Evolutionary conservation across 2,797 vertebrate species (phyloP).

Genomic region (Luscinia luscinia): DNA sequence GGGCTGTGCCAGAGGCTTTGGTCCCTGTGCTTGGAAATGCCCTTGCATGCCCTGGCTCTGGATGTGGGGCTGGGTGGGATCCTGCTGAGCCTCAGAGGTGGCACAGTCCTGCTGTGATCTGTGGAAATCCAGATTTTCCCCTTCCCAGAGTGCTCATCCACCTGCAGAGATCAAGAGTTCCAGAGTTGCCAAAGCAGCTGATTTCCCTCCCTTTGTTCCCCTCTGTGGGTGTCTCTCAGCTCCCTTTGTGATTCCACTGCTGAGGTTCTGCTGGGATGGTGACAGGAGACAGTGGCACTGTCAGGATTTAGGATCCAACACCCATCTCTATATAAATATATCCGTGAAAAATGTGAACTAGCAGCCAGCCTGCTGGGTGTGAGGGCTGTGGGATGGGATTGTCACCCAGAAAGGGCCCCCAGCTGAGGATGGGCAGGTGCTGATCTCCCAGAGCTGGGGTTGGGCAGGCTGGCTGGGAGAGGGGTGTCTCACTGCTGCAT

Average conservation of each 20-base stretch:
- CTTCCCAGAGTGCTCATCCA: neutral
- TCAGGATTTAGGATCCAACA: neutral
- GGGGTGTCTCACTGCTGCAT: neutral
- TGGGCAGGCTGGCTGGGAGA: neutral
- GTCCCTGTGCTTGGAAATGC: neutral
- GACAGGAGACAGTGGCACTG: neutral
- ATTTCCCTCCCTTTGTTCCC: neutral
- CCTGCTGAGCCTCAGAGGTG: neutral
- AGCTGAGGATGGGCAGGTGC: neutral
- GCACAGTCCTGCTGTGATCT: neutral
- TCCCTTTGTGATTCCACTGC: neutral
- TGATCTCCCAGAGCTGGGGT: neutral
- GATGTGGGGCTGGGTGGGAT: neutral
- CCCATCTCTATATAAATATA: rapidly evolving
- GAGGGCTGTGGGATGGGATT: neutral
- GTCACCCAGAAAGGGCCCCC: neutral
- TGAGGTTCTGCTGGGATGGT: neutral
- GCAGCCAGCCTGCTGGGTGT: neutral
- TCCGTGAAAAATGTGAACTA: neutral
- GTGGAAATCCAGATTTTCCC: neutral
- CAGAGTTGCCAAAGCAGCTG: neutral
- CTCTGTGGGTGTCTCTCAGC: neutral
- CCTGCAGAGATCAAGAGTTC: neutral
- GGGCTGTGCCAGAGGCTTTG: neutral
- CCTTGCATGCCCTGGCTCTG: neutral